These are phyloP conservation scores for Sitophilus oryzae DNA, from an alignment of 1,140 invertebrate genomes.

Conservation along the genomic window DNA sequence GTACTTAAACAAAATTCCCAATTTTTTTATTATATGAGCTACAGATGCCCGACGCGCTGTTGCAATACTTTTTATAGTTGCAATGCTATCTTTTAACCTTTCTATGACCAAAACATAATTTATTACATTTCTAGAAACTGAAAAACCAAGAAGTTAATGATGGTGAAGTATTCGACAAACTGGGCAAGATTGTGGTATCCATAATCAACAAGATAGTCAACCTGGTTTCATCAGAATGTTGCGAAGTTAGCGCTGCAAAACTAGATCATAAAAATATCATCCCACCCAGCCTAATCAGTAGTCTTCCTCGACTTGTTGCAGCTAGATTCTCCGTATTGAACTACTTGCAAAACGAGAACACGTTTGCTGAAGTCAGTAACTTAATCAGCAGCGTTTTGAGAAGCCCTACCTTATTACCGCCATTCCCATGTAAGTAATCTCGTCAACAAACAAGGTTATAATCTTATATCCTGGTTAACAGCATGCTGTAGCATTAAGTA, in stretches of 20 bases:
- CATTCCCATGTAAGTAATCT: constrained; percentile 43
- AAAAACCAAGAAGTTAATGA: constrained; percentile 51
- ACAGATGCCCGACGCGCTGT: too few relatives aligned
- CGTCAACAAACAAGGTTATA: too few relatives aligned
- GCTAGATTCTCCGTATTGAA: constrained; percentile 54
- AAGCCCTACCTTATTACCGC: constrained; percentile 51
- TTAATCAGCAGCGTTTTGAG: constrained; percentile 33
- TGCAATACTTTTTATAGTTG: too few relatives aligned
- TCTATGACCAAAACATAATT: too few relatives aligned
- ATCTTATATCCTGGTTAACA: too few relatives aligned
- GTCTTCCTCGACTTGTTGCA: constrained; percentile 46
- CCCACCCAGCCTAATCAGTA: constrained; percentile 29
- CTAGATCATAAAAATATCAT: constrained; percentile 4
- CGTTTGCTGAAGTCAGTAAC: constrained; percentile 28
- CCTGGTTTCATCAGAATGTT: constrained; percentile 11
- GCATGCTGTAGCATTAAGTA: too few relatives aligned
- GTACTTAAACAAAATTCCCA: too few relatives aligned
- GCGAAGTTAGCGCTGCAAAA: background rate
- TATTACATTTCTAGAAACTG: constrained; percentile 44
- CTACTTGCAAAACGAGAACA: constrained; percentile 52
- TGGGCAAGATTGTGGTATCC: too few relatives aligned
- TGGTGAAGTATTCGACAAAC: constrained; percentile 45
- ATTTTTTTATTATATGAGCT: too few relatives aligned
- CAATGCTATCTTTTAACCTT: too few relatives aligned
- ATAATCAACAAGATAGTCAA: constrained; percentile 37